These are phyloP conservation scores for Mnemiopsis leidyi DNA, from an alignment of 37 sponge, comb jelly and placozoan species.

Conservation along the genomic window DNA sequence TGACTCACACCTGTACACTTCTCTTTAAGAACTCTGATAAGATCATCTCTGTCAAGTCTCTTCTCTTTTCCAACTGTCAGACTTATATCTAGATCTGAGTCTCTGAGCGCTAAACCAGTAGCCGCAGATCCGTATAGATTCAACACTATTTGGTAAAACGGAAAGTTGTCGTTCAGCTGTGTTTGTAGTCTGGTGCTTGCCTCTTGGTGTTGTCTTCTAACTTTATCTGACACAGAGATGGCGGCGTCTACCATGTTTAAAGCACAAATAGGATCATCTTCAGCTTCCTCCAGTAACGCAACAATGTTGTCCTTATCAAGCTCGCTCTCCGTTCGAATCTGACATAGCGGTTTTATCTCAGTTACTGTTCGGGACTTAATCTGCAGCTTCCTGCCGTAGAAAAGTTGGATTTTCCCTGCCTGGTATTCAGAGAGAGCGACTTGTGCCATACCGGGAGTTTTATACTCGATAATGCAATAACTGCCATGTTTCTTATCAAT, in stretches of 20 bases:
- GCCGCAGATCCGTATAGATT: constrained; percentile 28
- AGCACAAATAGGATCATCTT: constrained; percentile 35
- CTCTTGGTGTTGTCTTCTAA: background rate
- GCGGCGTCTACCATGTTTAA: constrained; percentile 63
- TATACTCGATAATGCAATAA: constrained; percentile 58
- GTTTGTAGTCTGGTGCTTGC: background rate
- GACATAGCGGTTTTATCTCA: constrained; percentile 19
- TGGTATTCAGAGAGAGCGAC: background rate
- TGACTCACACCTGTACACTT: constrained; percentile 58
- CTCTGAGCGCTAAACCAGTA: background rate
- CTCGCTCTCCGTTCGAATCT: background rate
- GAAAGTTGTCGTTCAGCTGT: constrained; percentile 17
- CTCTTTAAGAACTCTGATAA: constrained; percentile 27
- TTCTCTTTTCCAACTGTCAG: background rate
- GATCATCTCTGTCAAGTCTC: constrained; percentile 27
- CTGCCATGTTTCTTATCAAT: constrained; percentile 49
- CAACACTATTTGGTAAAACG: background rate
- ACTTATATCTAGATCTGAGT: constrained; percentile 29
- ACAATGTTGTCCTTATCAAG: constrained; percentile 9
- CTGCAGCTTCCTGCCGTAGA: constrained; percentile 41
- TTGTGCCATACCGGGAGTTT: constrained; percentile 20
- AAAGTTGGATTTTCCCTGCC: background rate
- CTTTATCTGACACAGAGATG: background rate
- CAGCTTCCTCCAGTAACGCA: background rate
- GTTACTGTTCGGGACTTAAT: constrained; percentile 32